Evolutionary conservation across 2,888 invertebrate genomes (phyloP).

Genomic region (Polylopha cassiicola): DNA sequence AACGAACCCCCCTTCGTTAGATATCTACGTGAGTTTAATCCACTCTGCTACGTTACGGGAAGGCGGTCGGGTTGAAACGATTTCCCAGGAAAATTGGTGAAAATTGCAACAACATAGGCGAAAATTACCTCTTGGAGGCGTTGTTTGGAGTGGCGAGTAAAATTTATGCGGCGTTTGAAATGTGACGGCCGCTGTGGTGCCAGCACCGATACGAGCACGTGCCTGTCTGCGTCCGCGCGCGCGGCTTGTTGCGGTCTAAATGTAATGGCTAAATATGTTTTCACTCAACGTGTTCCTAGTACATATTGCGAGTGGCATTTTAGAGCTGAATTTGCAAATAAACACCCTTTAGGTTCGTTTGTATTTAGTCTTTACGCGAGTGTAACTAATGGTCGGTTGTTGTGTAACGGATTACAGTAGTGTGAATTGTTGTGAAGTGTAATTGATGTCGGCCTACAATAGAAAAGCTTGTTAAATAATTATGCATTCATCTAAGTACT

Average conservation of each 20-base stretch:
- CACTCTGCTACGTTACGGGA: slow-evolving; percentile 48
- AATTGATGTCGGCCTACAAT: too few relatives aligned
- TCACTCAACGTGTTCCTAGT: slow-evolving; percentile 6
- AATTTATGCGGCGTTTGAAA: slow-evolving; percentile 58
- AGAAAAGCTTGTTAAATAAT: too few relatives aligned
- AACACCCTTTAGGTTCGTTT: too few relatives aligned
- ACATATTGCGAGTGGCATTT: slow-evolving; percentile 1
- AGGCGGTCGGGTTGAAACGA: slow-evolving; percentile 56
- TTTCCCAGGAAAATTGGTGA: slow-evolving; percentile 68
- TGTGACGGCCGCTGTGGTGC: too few relatives aligned
- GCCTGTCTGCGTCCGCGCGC: background rate
- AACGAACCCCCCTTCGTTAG: slow-evolving; percentile 74
- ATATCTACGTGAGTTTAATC: slow-evolving; percentile 76
- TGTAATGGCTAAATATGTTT: slow-evolving; percentile 5
- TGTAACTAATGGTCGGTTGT: too few relatives aligned
- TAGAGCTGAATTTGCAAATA: background rate
- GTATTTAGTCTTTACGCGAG: too few relatives aligned
- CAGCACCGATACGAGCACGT: too few relatives aligned
- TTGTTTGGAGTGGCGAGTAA: slow-evolving; percentile 57
- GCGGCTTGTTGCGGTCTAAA: too few relatives aligned
- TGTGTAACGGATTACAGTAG: too few relatives aligned
- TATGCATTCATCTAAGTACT: too few relatives aligned
- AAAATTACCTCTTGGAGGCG: slow-evolving; percentile 69
- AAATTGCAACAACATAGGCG: slow-evolving; percentile 72
- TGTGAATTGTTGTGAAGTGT: too few relatives aligned